Evolutionary conservation across 2,888 invertebrate species (phyloP), one percentile per base, ranked within the genome.

Genomic region (Miltochrista miniata): DNA sequence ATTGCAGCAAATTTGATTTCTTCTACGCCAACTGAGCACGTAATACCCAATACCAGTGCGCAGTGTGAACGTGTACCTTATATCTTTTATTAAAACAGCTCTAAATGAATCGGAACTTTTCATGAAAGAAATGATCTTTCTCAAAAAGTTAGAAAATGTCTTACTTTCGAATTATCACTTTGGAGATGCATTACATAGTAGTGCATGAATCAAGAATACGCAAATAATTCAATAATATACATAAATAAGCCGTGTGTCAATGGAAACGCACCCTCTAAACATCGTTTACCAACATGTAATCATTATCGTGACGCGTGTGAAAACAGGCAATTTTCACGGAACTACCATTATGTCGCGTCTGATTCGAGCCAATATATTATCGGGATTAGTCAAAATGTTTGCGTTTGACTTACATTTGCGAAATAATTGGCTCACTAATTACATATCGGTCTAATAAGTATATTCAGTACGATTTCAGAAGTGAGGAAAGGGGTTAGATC

Each of bases 301-400:
- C 76, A 85, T 79, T 76, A 74, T 69, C 68, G 70, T 46, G 52
- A 40, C 57, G 68, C 79, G 85, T 88, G 87, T 85, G 87, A 87
- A 87, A 83, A 83, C 81, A 78, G 74, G 72, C 85, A 87, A 88
- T 88, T 87, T 80, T 76, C 77, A 72, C 61, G 64, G 67, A 54
- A 57, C 60, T 59, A 51, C 54, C 54, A 63, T 61, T 60, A 45
- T 56, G 48, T 49, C 48, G 43, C 37, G 50, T 63, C 65, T 61
- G 68, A 64, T 63, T 67, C 54, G 55, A 61, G 57, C 54, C 56
- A 51, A 54, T 54, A 59, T 48, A 30, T 52, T 35, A 39, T 14
- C 35, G 51, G 47, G 51, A 45, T 64, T 52, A 52, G 54, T 48
- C 51, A 48, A 49, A 59, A 58, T 45, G 54, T 61, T 66, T 66